Percentiles rank a stretch among this genome's conserved stretches.
Conservation (phyloP, 2,888 invertebrate species). For the Erpobdella octoculata region DNA sequence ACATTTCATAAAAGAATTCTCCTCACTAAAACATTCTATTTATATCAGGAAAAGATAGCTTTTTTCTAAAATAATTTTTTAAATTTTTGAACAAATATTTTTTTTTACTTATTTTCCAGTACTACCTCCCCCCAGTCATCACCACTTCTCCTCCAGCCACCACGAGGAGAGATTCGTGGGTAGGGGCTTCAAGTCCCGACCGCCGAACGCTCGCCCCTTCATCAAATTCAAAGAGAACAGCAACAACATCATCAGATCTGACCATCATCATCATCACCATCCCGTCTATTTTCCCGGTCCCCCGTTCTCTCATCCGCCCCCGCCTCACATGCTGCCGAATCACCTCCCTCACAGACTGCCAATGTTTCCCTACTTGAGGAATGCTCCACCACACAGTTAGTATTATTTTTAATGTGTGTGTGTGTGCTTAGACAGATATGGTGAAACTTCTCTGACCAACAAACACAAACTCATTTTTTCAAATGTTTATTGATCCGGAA, state of each 20-base stretch:
- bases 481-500: no score
- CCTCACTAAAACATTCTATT: no score
- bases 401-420: no score
- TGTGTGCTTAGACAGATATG: no score
- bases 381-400: not conserved
- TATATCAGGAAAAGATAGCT: no score
- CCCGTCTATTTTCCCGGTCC: not conserved
- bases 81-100: not conserved
- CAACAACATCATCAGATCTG: not conserved
- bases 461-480: no score
- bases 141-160: slow-evolving; percentile 1
- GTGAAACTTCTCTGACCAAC: no score
- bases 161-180: not conserved
- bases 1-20: no score
- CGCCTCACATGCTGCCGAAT: not conserved
- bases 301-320: not conserved
- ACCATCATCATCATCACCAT: slow-evolving; percentile 9
- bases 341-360: slow-evolving; percentile 1
- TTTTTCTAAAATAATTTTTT: no score
- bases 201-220: not conserved
- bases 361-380: not conserved
- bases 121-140: not conserved
- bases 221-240: not conserved
- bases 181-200: slow-evolving; percentile 1
- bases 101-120: not conserved